These are phyloP conservation scores for Gymnogyps californianus DNA, from an alignment of 2,113 vertebrate species.

Conservation along the genomic window DNA sequence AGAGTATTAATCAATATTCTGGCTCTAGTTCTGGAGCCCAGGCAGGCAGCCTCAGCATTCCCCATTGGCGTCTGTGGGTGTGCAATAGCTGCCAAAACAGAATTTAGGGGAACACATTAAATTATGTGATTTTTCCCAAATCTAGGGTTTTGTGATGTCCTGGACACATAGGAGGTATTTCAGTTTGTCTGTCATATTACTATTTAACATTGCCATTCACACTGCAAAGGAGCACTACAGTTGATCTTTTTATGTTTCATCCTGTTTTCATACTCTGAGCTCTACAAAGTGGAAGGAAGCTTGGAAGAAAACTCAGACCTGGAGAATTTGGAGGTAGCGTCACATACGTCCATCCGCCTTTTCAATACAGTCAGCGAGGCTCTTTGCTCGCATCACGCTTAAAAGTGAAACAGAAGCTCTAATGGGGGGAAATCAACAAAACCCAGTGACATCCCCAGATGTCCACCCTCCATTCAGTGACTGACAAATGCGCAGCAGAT, in stretches of 20 bases:
- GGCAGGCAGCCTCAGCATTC: background rate
- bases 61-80: background rate
- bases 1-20: background rate
- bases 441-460: conserved; percentile 9
- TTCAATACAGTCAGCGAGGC: background rate
- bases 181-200: background rate
- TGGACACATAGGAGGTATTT: background rate
- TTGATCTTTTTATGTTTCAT: background rate
- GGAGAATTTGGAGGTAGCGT: background rate
- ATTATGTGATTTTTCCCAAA: background rate
- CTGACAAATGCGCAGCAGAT: conserved; percentile 33
- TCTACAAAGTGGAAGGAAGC: background rate
- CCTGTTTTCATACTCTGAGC: background rate
- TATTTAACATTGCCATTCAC: background rate
- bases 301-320: background rate
- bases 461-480: background rate
- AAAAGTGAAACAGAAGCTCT: background rate
- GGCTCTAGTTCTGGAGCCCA: background rate
- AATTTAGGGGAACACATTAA: background rate
- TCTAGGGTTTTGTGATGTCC: background rate
- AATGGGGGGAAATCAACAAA: background rate
- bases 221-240: background rate
- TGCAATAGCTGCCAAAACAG: background rate
- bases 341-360: background rate
- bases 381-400: background rate